A percentile compares a stretch with the other conserved stretches of the same genome.
Evolutionary conservation across 2,888 invertebrate genomes (phyloP).

Genomic region (Clistopyga incitator): DNA sequence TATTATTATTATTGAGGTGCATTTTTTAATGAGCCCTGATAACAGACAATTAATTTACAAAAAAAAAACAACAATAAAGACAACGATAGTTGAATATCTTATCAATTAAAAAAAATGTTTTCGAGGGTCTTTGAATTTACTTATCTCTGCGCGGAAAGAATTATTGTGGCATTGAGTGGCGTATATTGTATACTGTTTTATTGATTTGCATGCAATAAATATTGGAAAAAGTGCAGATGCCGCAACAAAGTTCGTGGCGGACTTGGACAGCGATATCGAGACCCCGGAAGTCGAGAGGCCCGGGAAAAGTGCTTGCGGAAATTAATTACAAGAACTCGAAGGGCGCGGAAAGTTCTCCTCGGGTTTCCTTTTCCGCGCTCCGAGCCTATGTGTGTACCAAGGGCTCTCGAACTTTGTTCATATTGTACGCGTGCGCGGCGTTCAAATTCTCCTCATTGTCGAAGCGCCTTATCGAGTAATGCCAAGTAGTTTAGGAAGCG

Average conservation of each 20-base stretch:
- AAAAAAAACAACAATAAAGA: too few relatives aligned
- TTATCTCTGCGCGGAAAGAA: too few relatives aligned
- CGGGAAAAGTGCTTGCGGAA: constrained; percentile 1
- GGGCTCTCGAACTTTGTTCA: constrained; percentile 7
- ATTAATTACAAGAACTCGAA: constrained; percentile 24
- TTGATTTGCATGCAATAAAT: neutral
- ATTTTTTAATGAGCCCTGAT: too few relatives aligned
- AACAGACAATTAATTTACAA: too few relatives aligned
- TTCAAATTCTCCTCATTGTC: constrained; percentile 36
- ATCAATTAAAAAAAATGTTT: too few relatives aligned
- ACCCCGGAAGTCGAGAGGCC: constrained; percentile 1
- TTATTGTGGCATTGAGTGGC: neutral
- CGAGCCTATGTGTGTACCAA: neutral
- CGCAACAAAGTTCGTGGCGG: neutral
- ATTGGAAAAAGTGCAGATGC: neutral
- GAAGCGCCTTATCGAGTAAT: constrained; percentile 40
- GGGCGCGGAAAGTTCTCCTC: neutral
- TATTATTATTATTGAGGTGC: too few relatives aligned
- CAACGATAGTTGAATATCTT: too few relatives aligned
- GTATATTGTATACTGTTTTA: neutral
- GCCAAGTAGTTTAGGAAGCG: constrained; percentile 8
- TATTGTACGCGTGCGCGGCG: constrained; percentile 11
- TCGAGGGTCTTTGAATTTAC: too few relatives aligned
- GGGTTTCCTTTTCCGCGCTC: neutral
- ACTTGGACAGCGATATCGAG: neutral